Evolutionary conservation across 1,140 invertebrate genomes (phyloP).

Genomic region (Drosophila athabasca): DNA sequence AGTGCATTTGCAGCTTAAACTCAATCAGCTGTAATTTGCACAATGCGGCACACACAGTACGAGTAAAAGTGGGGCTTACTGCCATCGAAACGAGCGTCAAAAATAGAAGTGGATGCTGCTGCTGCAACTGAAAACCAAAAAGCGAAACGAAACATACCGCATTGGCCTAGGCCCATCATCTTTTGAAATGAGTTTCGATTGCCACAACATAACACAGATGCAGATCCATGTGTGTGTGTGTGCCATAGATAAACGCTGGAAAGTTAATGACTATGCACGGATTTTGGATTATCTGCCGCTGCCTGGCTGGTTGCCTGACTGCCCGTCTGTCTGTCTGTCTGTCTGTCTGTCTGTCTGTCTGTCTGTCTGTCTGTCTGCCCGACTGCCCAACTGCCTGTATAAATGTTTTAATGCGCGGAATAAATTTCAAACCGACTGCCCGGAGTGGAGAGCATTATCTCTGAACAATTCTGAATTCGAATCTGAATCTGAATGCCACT

Average conservation of each 20-base stretch:
- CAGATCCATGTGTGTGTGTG: slow-evolving; percentile 1
- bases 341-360: slow-evolving; percentile 8
- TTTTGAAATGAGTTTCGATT: slow-evolving; percentile 39
- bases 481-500: slow-evolving; percentile 9
- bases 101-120: slow-evolving; percentile 1
- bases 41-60: slow-evolving; percentile 44
- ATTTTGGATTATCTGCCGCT: slow-evolving; percentile 23
- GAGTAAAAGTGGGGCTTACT: slow-evolving; percentile 39
- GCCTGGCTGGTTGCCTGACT: not conserved
- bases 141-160: slow-evolving; percentile 2
- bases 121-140: slow-evolving; percentile 21
- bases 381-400: not conserved
- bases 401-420: slow-evolving; percentile 27
- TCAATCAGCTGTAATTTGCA: slow-evolving; percentile 73
- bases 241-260: slow-evolving; percentile 33
- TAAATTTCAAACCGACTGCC: slow-evolving; percentile 21
- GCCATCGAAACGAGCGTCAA: slow-evolving; percentile 40
- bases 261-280: slow-evolving; percentile 49
- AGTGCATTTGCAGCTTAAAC: slow-evolving; percentile 59
- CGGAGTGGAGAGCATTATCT: slow-evolving; percentile 14
- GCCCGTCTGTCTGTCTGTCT: not conserved
- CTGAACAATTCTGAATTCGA: slow-evolving; percentile 22
- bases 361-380: not conserved
- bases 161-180: slow-evolving; percentile 28
- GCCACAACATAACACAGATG: slow-evolving; percentile 1